Base-by-base conservation (phyloP, 1,140 invertebrate species). In the Phymastichus coffea region DNA sequence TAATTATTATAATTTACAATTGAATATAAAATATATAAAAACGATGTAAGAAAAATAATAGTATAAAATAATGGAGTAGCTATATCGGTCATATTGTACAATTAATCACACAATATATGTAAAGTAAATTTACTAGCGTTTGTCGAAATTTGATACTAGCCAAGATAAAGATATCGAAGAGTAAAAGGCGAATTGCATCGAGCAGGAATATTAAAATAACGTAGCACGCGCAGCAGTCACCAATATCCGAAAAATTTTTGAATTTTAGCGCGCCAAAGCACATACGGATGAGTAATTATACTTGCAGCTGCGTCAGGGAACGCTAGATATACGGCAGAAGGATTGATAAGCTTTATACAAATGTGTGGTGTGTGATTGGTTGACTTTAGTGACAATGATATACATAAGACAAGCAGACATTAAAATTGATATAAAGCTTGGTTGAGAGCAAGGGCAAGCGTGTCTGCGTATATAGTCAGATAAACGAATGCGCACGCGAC, bases 1-100 rank as follows among this genome's bases (percentile, higher is more conserved):
- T 61, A 51, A 38, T 56, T 52, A 51, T 56, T 60, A 48, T 55
- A 44, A 56, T 57, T 62, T 56, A 57, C 57, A 49, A 33, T 33
- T 52, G 44, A 47, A 38, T 38, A 46, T 53, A 53, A 37, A 44
- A 52, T 28, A 52, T 52, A 58, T 52, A 52, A 15, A 52, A 46
- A 46, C 38, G 20, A 53, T 53, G 49, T 53, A 59, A 53, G 22
- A 52, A 22, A 33, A 58, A 57, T 43, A 30, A 53, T 46, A 44
- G 38, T 46, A 59, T 46, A 59, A 46, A 51, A 49, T 2, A 49
- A 57, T 14, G 35, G 47, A 57, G 33, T 59, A 59, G 48, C 3
- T 53, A 22, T 46, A 38, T 59, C 3, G 10, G n/a, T 52, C 17
- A 49, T 49, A 57, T 47, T 49, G 37, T 57, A 49, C 49, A 57